phyloP scores from a whole-genome alignment of 2,888 invertebrate genomes.

The Phyllotreta striolata region DNA sequence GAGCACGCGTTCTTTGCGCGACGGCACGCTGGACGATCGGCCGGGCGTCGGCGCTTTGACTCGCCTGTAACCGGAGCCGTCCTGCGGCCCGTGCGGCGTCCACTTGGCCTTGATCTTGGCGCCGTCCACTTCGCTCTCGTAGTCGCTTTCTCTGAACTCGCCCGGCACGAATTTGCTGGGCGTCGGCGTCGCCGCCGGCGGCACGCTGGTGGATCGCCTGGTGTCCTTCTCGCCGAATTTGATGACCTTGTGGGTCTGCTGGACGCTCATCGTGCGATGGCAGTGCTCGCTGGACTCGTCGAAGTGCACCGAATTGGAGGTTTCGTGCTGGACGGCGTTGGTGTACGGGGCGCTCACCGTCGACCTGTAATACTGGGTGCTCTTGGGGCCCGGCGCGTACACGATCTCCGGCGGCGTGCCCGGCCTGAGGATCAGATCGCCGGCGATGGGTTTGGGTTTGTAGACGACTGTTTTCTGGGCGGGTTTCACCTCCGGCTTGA shows the following conservation, averaged over 20 bases:
- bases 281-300: slow-evolving; percentile 73
- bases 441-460: slow-evolving; percentile 65
- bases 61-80: slow-evolving; percentile 68
- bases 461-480: slow-evolving; percentile 60
- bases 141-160: slow-evolving; percentile 73
- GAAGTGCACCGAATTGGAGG: slow-evolving; percentile 74
- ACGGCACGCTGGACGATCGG: slow-evolving; percentile 65
- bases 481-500: slow-evolving; percentile 60
- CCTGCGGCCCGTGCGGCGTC: slow-evolving; percentile 69
- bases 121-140: slow-evolving; percentile 73
- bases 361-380: slow-evolving; percentile 65
- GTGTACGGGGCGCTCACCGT: slow-evolving; percentile 67
- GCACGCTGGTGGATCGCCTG: slow-evolving; percentile 56
- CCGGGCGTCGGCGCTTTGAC: slow-evolving; percentile 66
- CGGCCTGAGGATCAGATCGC: slow-evolving; percentile 62
- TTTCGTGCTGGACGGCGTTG: slow-evolving; percentile 72
- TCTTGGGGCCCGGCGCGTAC: slow-evolving; percentile 64
- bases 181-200: slow-evolving; percentile 66
- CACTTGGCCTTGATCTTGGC: slow-evolving; percentile 69
- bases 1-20: slow-evolving; percentile 61
- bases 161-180: slow-evolving; percentile 73
- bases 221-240: slow-evolving; percentile 68
- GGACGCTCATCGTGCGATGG: slow-evolving; percentile 71
- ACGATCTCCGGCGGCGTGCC: slow-evolving; percentile 68
- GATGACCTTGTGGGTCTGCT: slow-evolving; percentile 74